Evolutionary conservation across 2,113 vertebrate genomes (phyloP).

Genomic region (Regulus satrapa): DNA sequence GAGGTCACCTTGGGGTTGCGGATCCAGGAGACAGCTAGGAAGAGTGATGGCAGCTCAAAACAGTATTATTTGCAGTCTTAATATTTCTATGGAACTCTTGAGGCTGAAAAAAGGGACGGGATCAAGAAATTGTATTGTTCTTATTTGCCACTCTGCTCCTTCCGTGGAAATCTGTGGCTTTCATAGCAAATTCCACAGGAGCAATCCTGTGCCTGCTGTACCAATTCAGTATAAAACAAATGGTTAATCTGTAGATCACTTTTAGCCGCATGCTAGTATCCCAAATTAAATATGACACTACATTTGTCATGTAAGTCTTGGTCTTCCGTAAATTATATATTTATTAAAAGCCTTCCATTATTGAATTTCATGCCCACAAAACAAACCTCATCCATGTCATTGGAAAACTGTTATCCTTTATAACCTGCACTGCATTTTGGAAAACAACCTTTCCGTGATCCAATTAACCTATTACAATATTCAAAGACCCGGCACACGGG

Average conservation of each 20-base stretch:
- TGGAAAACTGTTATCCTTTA: constrained; percentile 56
- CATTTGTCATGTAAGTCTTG: constrained; percentile 60
- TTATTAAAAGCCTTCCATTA: constrained; percentile 68
- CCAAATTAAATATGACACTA: constrained; percentile 63
- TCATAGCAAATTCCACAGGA: not conserved
- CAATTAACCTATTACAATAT: constrained; percentile 68
- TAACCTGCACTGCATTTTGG: not conserved
- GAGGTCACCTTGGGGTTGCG: constrained; percentile 37
- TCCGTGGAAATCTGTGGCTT: not conserved
- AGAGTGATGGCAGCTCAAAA: constrained; percentile 32
- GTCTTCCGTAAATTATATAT: constrained; percentile 47
- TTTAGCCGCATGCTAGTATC: constrained; percentile 48
- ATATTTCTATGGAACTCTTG: constrained; percentile 35
- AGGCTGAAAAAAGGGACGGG: not conserved
- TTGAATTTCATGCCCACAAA: constrained; percentile 61
- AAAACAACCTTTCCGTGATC: constrained; percentile 51
- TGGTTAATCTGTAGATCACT: constrained; percentile 52
- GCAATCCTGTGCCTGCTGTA: not conserved
- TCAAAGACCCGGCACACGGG: constrained; percentile 38
- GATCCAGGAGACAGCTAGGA: not conserved
- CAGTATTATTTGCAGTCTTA: constrained; percentile 16
- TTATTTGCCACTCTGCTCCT: not conserved
- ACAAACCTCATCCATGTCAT: constrained; percentile 49
- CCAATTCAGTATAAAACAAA: not conserved
- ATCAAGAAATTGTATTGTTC: not conserved